Percentiles rank a stretch among this genome's conserved stretches.
phyloP scores from a whole-genome alignment of 2,113 vertebrate species.

The Lethenteron camtschaticum region DNA sequence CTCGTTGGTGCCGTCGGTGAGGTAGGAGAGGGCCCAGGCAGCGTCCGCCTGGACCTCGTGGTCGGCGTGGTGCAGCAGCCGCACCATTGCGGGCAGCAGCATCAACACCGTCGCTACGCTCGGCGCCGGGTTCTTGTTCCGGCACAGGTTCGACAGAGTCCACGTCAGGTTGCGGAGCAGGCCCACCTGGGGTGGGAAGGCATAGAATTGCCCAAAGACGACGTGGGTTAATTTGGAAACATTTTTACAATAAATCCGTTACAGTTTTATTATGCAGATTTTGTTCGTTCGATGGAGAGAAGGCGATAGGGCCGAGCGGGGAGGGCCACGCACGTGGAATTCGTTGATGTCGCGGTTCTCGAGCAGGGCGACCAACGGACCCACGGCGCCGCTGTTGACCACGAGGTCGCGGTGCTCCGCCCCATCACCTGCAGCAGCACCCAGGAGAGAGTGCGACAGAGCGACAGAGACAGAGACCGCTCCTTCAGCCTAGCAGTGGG shows the following conservation, averaged over 20 bases:
- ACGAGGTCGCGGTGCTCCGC: slow-evolving; percentile 54
- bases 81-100: background rate
- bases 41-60: background rate
- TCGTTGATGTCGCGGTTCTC: slow-evolving; percentile 6
- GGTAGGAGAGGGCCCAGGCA: slow-evolving; percentile 2
- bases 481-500: background rate
- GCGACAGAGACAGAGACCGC: background rate
- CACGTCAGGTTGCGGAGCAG: slow-evolving; percentile 77
- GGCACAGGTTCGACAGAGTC: slow-evolving; percentile 87
- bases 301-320: too few species aligned
- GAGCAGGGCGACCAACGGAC: slow-evolving; percentile 37
- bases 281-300: too few species aligned
- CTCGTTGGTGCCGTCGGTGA: background rate
- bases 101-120: background rate
- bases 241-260: too few species aligned
- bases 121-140: slow-evolving; percentile 77
- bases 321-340: too few species aligned
- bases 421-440: slow-evolving; percentile 40
- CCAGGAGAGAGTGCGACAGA: too few species aligned
- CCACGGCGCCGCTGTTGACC: slow-evolving; percentile 53
- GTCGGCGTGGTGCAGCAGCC: background rate
- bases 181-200: slow-evolving; percentile 25
- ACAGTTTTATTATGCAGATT: too few species aligned
- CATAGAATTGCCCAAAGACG: too few species aligned
- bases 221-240: too few species aligned